A percentile compares a stretch with the other conserved stretches of the same genome.
Conservation (phyloP, 1,140 invertebrate species). For the Zaprionus taronus region DNA sequence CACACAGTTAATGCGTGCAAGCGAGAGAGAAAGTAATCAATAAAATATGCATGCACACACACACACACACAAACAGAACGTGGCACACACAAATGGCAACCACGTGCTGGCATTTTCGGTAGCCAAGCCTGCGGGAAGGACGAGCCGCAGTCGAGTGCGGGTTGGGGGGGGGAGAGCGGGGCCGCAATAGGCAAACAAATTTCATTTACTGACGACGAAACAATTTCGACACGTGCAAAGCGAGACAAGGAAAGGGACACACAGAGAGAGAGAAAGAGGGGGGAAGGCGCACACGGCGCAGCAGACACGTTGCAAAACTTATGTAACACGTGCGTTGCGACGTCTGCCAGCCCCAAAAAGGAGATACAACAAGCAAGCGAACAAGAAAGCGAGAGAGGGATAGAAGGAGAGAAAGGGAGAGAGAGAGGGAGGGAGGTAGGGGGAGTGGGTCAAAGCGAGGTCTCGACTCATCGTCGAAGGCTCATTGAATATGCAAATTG, state of each 20-base stretch:
- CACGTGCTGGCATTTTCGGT: conserved; percentile 65
- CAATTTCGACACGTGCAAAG: conserved; percentile 78
- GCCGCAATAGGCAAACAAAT: conserved; percentile 67
- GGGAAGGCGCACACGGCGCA: not conserved
- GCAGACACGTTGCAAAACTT: conserved; percentile 70
- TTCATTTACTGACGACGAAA: conserved; percentile 78
- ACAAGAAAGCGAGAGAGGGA: not conserved
- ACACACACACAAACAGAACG: conserved; percentile 1
- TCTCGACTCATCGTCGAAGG: conserved; percentile 45
- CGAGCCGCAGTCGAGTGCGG: not conserved
- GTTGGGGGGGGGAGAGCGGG: not conserved
- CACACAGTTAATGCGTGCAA: conserved; percentile 4
- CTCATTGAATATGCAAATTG: conserved; percentile 83
- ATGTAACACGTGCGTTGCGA: conserved; percentile 72
- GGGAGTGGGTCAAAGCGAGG: conserved; percentile 18
- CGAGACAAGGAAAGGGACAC: not conserved
- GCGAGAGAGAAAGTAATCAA: conserved; percentile 57
- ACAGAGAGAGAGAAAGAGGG: not conserved
- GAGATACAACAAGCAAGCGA: conserved; percentile 4
- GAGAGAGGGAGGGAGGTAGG: not conserved
- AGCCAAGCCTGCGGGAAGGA: conserved; percentile 35
- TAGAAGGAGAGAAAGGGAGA: not conserved
- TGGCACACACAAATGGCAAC: conserved; percentile 33
- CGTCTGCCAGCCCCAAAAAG: conserved; percentile 17
- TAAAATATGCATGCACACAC: conserved; percentile 53